Conservation (phyloP, 1,140 invertebrate species). For the Bathynomus jamesi region DNA sequence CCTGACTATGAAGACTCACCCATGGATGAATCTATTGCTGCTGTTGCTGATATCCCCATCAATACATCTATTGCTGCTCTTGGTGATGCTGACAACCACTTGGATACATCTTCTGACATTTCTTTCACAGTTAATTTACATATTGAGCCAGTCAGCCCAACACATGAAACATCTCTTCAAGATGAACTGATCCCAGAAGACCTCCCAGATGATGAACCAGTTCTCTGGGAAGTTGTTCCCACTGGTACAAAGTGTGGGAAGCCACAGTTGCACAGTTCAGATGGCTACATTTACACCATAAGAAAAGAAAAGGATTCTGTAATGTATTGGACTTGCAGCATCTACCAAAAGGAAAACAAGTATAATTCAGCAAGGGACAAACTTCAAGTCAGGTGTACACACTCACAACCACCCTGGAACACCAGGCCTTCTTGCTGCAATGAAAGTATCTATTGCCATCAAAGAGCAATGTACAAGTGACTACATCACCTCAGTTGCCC, state of each 20-base stretch:
- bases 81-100: no score
- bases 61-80: no score
- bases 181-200: no score
- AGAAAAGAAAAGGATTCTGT: neutral
- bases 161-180: neutral
- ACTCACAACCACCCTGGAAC: constrained; percentile 3
- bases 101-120: no score
- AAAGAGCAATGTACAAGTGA: neutral
- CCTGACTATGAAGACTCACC: no score
- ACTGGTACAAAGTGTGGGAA: constrained; percentile 7
- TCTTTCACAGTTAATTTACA: no score
- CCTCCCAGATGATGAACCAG: neutral
- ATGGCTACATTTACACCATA: no score
- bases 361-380: neutral
- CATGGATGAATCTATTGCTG: neutral
- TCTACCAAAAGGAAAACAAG: constrained; percentile 3
- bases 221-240: no score
- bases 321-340: neutral
- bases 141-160: no score
- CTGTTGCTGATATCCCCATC: neutral
- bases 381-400: neutral
- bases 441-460: neutral
- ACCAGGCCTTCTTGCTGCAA: neutral
- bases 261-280: neutral
- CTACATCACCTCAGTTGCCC: neutral